Percentiles rank a stretch among this genome's conserved stretches.
These are phyloP conservation scores for Parnassius glacialis DNA, from an alignment of 2,888 invertebrate species.

Conservation along the genomic window DNA sequence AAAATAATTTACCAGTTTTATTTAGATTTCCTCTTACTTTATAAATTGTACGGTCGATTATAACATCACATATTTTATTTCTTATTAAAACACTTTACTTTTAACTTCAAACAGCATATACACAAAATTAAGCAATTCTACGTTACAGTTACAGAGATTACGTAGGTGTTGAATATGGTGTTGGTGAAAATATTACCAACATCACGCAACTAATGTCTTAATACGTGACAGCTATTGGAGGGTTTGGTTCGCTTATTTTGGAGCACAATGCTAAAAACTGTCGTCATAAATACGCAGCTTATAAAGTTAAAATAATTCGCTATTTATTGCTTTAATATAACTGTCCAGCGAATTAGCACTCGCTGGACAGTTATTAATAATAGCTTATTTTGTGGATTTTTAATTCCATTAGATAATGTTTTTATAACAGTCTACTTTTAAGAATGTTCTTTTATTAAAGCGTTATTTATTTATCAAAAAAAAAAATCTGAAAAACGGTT, in stretches of 20 bases:
- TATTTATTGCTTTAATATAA: slow-evolving; percentile 13
- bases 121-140: slow-evolving; percentile 2
- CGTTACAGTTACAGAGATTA: slow-evolving; percentile 7
- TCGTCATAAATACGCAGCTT: slow-evolving; percentile 17
- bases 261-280: slow-evolving; percentile 21
- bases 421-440: background rate
- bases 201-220: slow-evolving; percentile 22
- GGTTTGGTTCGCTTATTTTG: slow-evolving; percentile 16
- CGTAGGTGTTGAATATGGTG: slow-evolving; percentile 24
- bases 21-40: too few relatives aligned
- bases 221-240: slow-evolving; percentile 16
- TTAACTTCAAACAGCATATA: background rate
- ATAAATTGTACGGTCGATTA: background rate
- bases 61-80: too few relatives aligned
- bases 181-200: slow-evolving; percentile 15
- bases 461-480: background rate
- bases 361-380: too few relatives aligned
- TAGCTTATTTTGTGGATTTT: background rate
- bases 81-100: too few relatives aligned
- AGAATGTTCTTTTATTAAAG: too few relatives aligned
- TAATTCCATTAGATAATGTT: background rate
- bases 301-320: slow-evolving; percentile 8
- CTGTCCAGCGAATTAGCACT: background rate
- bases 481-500: too few relatives aligned
- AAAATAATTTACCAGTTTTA: too few relatives aligned